phyloP scores from a whole-genome alignment of 2,888 invertebrate species.

The Tetramorium bicarinatum region DNA sequence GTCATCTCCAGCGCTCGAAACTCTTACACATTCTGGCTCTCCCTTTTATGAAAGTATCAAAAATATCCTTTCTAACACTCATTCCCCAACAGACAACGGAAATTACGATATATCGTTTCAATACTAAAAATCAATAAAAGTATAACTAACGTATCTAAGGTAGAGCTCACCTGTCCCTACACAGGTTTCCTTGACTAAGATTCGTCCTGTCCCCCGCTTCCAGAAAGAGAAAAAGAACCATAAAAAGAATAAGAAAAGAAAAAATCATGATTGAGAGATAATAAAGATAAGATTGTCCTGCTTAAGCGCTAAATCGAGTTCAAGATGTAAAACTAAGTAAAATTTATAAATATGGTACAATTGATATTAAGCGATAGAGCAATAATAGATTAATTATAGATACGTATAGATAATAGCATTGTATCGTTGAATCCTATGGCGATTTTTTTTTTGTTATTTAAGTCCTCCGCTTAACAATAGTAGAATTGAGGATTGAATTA shows the following conservation, averaged over 20 bases:
- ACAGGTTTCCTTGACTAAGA: slow-evolving; percentile 77
- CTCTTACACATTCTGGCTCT: slow-evolving; percentile 82
- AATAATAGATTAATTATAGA: slow-evolving; percentile 84
- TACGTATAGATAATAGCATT: slow-evolving; percentile 85
- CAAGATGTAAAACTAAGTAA: slow-evolving; percentile 84
- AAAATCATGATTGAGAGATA: slow-evolving; percentile 67
- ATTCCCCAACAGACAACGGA: slow-evolving; percentile 84
- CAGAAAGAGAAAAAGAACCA: slow-evolving; percentile 60
- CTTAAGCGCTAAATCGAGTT: slow-evolving; percentile 81
- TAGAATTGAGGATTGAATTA: slow-evolving; percentile 79
- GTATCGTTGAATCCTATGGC: slow-evolving; percentile 85
- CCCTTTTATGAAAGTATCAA: slow-evolving; percentile 88
- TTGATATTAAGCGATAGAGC: slow-evolving; percentile 85
- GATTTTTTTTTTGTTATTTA: slow-evolving; percentile 74
- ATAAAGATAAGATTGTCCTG: slow-evolving; percentile 73
- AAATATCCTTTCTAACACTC: slow-evolving; percentile 87
- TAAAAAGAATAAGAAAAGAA: slow-evolving; percentile 48
- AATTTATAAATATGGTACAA: slow-evolving; percentile 85
- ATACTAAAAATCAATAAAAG: slow-evolving; percentile 83
- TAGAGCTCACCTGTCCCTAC: slow-evolving; percentile 78
- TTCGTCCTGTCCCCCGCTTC: slow-evolving; percentile 75
- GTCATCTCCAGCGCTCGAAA: slow-evolving; percentile 80
- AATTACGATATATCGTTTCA: slow-evolving; percentile 81
- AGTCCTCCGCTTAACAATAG: slow-evolving; percentile 78
- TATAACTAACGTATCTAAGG: slow-evolving; percentile 80